Evolutionary conservation across 2,888 invertebrate genomes (phyloP).

Genomic region (Scaptodrosophila latifasciaeformis): DNA sequence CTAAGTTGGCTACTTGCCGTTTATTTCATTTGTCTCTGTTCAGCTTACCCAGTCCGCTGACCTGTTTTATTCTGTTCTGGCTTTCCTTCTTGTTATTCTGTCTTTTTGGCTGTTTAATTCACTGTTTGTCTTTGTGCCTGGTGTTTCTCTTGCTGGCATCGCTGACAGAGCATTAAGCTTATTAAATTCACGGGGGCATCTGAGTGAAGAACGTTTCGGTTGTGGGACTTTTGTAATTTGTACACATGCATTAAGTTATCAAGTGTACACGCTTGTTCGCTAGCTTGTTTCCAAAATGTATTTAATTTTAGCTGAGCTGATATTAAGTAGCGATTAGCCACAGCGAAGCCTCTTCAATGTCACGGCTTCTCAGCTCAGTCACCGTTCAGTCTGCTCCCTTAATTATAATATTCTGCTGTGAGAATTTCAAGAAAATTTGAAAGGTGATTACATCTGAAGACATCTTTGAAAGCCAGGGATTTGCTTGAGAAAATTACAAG

Average conservation of each 20-base stretch:
- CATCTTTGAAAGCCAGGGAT: too few species aligned
- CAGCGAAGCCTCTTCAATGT: slow-evolving; percentile 7
- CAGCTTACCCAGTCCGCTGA: too few species aligned
- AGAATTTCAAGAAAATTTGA: too few species aligned
- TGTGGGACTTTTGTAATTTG: slow-evolving; percentile 24
- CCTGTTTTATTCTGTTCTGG: background rate
- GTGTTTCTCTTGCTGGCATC: background rate
- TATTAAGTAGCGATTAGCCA: slow-evolving; percentile 53
- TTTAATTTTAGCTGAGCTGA: slow-evolving; percentile 47
- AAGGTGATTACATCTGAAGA: too few species aligned
- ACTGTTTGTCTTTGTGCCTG: background rate
- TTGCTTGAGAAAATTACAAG: too few species aligned
- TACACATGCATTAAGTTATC: slow-evolving; percentile 62
- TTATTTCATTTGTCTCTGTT: slow-evolving; percentile 23
- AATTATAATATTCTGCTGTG: too few species aligned
- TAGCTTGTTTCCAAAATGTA: slow-evolving; percentile 18
- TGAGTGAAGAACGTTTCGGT: slow-evolving; percentile 1
- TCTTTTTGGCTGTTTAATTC: background rate
- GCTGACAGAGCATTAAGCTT: slow-evolving; percentile 53
- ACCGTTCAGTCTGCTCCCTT: slow-evolving; percentile 26
- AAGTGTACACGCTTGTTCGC: slow-evolving; percentile 44
- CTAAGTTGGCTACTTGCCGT: slow-evolving; percentile 49
- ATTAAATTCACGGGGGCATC: slow-evolving; percentile 53
- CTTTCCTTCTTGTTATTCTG: background rate
- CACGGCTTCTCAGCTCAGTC: too few species aligned